Base-by-base conservation (phyloP, 2,888 invertebrate species). In the Rotaria magnacalcarata region DNA sequence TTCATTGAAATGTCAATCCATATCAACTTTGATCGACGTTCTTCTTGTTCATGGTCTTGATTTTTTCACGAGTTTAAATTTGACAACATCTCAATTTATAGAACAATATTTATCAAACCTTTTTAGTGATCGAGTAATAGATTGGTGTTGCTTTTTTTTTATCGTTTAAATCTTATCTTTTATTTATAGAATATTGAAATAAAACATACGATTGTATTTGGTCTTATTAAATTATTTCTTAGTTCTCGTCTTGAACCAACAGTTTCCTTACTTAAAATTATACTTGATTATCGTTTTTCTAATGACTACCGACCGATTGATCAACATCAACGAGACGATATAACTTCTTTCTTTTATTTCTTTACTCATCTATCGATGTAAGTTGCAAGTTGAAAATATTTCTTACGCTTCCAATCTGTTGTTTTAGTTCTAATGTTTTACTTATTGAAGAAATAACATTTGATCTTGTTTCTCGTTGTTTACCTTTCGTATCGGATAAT, bases 211-310 rank as follows among this genome's bases (percentile, higher is more conserved):
- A 67, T 67, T 34, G 6, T 67, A 67, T 67, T 34, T 67, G 67
- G 34, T 67, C 16, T 67, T 27, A 67, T 67, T 2, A 67, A 67
- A 67, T 67, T 67, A 67, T 34, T 67, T 27, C n/a, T 67, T 11
- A 67, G 27, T 34, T 27, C 34, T 67, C 67, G 67, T 67, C 27
- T n/a, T 27, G 27, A 67, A 67, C 67, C 67, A 67, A 67, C 34
- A 4, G 27, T 27, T 67, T 2, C 5, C 4, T 34, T 67, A 27
- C 27, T 67, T 27, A 34, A 34, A 67, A 67, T 67, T 11, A 34
- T 67, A 27, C 67, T 67, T 27, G 67, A 67, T 67, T 67, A 67
- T 67, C 67, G 67, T 16, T 67, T 67, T 67, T 14, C 67, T 34
- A 67, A 67, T 67, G 67, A 67, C 34, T n/a, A 67, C 10, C 34